Conservation (phyloP, 2,797 vertebrate species). For the Poecile montanus region DNA sequence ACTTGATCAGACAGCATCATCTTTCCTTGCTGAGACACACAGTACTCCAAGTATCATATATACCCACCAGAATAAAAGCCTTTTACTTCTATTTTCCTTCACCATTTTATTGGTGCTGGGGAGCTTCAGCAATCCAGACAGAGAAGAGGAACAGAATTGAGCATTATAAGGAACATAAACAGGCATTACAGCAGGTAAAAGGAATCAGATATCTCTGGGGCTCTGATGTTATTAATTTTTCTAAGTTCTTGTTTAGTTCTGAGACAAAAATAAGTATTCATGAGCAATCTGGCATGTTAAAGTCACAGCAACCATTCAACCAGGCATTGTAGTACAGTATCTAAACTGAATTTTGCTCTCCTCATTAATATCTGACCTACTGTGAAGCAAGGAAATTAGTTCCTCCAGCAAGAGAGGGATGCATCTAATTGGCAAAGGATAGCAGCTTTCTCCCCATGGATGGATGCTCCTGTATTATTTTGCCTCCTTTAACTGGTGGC, state of each 20-base stretch:
- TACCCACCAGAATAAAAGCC: not conserved
- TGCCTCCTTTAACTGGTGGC: not conserved
- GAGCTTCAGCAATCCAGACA: not conserved
- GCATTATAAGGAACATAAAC: not conserved
- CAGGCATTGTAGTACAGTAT: not conserved
- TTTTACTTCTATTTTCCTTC: not conserved
- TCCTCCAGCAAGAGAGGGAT: not conserved
- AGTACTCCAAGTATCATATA: not conserved
- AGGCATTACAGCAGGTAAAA: not conserved
- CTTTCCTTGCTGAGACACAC: not conserved
- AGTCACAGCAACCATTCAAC: not conserved
- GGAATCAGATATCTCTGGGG: not conserved
- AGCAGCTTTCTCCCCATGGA: not conserved
- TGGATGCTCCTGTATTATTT: not conserved
- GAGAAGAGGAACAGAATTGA: not conserved
- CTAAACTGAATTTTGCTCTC: not conserved
- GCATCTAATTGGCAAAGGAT: not conserved
- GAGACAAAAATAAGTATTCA: not conserved
- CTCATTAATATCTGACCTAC: not conserved
- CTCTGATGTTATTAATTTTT: not conserved
- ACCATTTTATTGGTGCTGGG: not conserved
- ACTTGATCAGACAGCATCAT: accelerated
- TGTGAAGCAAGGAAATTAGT: not conserved
- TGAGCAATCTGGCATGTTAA: not conserved
- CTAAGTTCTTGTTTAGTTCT: not conserved